Evolutionary conservation across 2,797 vertebrate species (phyloP).

Genomic region (Myripristis murdjan): DNA sequence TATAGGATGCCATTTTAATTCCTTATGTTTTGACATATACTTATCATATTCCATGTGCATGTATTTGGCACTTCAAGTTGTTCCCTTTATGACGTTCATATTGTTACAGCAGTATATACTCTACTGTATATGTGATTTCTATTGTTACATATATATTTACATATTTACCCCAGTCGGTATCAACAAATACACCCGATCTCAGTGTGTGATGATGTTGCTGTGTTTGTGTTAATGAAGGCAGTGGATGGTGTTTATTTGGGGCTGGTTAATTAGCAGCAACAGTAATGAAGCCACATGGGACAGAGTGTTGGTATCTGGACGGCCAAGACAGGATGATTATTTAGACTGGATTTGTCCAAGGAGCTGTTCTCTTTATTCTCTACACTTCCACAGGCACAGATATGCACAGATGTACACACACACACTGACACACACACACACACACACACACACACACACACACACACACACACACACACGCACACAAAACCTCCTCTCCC

Average conservation of each 20-base stretch:
- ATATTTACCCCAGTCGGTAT: slow-evolving; percentile 52
- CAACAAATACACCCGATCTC: slow-evolving; percentile 65
- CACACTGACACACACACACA: slow-evolving; percentile 26
- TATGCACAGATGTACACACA: slow-evolving; percentile 21
- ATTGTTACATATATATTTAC: slow-evolving; percentile 11
- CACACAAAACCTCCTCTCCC: too few relatives aligned
- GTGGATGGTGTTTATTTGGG: slow-evolving; percentile 82
- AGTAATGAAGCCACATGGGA: slow-evolving; percentile 85
- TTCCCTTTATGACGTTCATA: too few relatives aligned
- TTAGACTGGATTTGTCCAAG: slow-evolving; percentile 80
- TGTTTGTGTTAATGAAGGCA: slow-evolving; percentile 81
- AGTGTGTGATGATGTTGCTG: slow-evolving; percentile 72
- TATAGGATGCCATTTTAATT: neutral
- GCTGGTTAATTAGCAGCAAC: slow-evolving; percentile 84
- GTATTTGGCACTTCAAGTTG: too few relatives aligned
- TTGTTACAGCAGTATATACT: too few relatives aligned
- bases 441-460: too few relatives aligned
- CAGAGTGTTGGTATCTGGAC: slow-evolving; percentile 78
- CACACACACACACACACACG: too few relatives aligned
- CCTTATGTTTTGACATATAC: too few relatives aligned
- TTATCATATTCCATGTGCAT: too few relatives aligned
- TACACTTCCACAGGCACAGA: slow-evolving; percentile 27
- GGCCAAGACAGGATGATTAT: slow-evolving; percentile 79
- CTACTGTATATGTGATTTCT: slow-evolving; percentile 14
- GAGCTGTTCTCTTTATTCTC: slow-evolving; percentile 61